Conservation (phyloP, 30 jellyfish, hydroid and myxozoan genomes). For the Chrysaora quinquecirrha region DNA sequence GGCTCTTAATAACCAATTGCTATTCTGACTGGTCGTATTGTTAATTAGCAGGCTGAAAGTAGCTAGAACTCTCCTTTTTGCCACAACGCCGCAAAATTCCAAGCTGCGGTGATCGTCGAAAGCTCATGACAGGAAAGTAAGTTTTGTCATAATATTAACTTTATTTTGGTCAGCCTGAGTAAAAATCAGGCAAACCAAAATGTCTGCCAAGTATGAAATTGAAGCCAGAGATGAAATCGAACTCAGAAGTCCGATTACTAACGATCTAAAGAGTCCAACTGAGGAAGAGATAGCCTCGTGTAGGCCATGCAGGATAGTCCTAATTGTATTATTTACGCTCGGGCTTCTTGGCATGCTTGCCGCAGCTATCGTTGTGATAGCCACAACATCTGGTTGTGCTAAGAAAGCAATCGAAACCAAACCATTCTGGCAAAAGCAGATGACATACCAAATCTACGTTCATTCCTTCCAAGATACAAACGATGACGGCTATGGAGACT, state of each 20-base stretch:
- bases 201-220: constrained; percentile 64
- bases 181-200: not conserved
- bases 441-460: constrained; percentile 66
- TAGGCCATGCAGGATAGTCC: constrained; percentile 75
- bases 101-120: too few relatives aligned
- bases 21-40: too few relatives aligned
- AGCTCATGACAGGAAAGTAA: too few relatives aligned
- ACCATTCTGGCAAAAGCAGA: constrained; percentile 42
- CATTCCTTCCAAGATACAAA: constrained; percentile 75
- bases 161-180: not conserved
- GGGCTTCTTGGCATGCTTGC: constrained; percentile 73
- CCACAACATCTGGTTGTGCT: constrained; percentile 70
- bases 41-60: too few relatives aligned
- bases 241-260: constrained; percentile 49
- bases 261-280: constrained; percentile 65
- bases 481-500: constrained; percentile 80
- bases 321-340: constrained; percentile 55
- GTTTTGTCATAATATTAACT: too few relatives aligned
- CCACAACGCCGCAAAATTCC: too few relatives aligned
- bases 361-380: constrained; percentile 82
- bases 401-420: constrained; percentile 7
- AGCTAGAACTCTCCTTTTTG: too few relatives aligned
- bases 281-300: constrained; percentile 83
- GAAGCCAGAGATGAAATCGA: constrained; percentile 65
- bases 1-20: too few relatives aligned